Percentiles rank a stretch among this genome's conserved stretches.
Conservation (phyloP, 2,113 vertebrate genomes). For the Riparia riparia region DNA sequence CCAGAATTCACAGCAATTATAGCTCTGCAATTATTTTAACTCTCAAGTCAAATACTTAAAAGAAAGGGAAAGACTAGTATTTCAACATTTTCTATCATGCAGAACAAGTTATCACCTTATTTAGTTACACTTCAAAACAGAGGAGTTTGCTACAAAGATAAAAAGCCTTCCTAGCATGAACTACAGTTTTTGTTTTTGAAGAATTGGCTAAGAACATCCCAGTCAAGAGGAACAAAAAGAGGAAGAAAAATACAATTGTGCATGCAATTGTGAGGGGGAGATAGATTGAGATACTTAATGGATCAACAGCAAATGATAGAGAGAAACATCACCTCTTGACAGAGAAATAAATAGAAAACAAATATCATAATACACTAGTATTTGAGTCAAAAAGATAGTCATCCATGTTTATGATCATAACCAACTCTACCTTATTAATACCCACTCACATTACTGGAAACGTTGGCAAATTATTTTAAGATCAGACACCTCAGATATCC, state of each 20-base stretch:
- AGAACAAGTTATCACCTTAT: neutral
- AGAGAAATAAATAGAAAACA: neutral
- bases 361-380: neutral
- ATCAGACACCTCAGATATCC: neutral
- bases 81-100: neutral
- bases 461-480: neutral
- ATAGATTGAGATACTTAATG: neutral
- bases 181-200: neutral
- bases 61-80: neutral
- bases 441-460: neutral
- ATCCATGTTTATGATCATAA: neutral
- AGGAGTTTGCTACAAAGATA: neutral
- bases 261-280: accelerated
- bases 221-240: neutral
- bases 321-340: neutral
- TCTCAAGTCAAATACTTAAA: neutral
- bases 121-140: neutral
- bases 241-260: neutral
- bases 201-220: neutral
- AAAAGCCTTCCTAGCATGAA: neutral
- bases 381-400: neutral
- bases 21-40: neutral
- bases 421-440: neutral
- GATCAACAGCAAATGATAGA: neutral
- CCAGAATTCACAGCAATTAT: neutral